Percentiles rank a stretch among this genome's conserved stretches.
Evolutionary conservation across 2,888 invertebrate species (phyloP).

Genomic region (Drosophila koepferae): DNA sequence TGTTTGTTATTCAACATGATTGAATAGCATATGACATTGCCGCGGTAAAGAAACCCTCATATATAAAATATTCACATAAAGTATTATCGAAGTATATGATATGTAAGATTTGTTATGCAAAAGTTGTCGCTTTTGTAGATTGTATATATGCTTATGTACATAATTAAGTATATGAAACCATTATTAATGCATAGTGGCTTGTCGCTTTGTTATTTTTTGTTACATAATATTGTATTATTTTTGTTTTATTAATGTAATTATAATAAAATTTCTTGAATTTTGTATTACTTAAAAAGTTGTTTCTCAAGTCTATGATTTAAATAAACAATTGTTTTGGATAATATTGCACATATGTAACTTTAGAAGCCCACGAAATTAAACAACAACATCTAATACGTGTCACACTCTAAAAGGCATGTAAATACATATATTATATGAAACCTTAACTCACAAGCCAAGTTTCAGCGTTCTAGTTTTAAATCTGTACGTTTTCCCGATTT

Average conservation of each 20-base stretch:
- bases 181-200: slow-evolving; percentile 37
- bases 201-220: slow-evolving; percentile 51
- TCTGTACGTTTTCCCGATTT: no score
- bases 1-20: slow-evolving; percentile 94
- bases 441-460: no score
- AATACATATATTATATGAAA: no score
- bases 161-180: slow-evolving; percentile 27
- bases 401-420: no score
- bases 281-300: not conserved
- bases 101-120: slow-evolving; percentile 12
- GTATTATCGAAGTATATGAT: slow-evolving; percentile 64
- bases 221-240: slow-evolving; percentile 51
- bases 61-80: slow-evolving; percentile 53
- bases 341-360: no score
- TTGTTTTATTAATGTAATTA: slow-evolving; percentile 48
- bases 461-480: no score
- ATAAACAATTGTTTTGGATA: no score
- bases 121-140: slow-evolving; percentile 45
- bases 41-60: slow-evolving; percentile 32
- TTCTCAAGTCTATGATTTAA: no score
- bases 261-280: not conserved
- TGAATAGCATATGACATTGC: slow-evolving; percentile 86
- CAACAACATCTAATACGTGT: no score
- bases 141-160: slow-evolving; percentile 34
- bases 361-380: no score